Evolutionary conservation across 2,797 vertebrate genomes (phyloP), one percentile per base, ranked within the genome.

Genomic region (Tenualosa ilisha): DNA sequence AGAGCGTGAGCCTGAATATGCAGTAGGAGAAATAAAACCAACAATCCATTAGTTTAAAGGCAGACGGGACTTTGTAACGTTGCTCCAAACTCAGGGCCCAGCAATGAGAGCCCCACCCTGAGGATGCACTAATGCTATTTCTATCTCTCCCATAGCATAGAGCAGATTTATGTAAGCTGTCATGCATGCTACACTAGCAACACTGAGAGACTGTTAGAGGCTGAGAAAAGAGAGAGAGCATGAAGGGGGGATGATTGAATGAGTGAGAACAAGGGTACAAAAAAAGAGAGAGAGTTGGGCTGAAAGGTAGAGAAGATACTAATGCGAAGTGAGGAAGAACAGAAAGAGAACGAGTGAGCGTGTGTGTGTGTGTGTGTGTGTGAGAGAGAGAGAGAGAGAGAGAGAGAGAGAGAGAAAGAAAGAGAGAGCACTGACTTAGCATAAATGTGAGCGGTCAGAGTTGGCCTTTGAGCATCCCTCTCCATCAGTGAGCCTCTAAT

Each of bases 401-500:
- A 31, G 26, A 54, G 72, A 84, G 3, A n/a, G 31, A 31, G 54
- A 20, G 22, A 12, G 43, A 11, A 79, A 31, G 26, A 54, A 51
- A 84, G 3, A n/a, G 31, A 31, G 54, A 20, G 22, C 4, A 22
- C 68, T 75, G 68, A 75, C 31, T 31, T 40, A 75, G 68, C 68
- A 40, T 37, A 75, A 49, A 82, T 83, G 83, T 37, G 43, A 84
- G 82, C 54, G 79, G 83, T 61, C 65, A 49, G 68, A 83, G 75
- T 85, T 61, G 63, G 84, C 49, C 83, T 5, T 75, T 84, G 81
- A 83, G 84, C 59, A 82, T 87, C 56, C 15, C 20, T 50, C 82
- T 89, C 85, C 86, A 83, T 86, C 85, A 86, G 56, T 72, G 81
- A 82, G 82, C 37, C 85, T 75, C 68, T 89, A 88, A 87, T 90